Evolutionary conservation across 2,797 vertebrate genomes (phyloP).

Genomic region (Saxicola maurus): DNA sequence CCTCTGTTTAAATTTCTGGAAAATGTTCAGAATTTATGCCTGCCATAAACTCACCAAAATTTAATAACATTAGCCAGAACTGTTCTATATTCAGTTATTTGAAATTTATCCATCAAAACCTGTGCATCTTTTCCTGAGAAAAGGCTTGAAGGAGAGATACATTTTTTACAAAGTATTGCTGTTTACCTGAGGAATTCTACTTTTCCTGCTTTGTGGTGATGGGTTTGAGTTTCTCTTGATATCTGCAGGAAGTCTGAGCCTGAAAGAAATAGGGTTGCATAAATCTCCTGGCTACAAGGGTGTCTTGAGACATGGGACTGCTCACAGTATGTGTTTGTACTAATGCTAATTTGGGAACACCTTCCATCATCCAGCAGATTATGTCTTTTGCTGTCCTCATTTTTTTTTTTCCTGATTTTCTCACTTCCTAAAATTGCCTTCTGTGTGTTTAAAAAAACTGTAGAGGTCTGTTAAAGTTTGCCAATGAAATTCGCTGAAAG

Average conservation of each 20-base stretch:
- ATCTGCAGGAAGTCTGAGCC: neutral
- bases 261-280: fast-evolving
- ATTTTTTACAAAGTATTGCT: neutral
- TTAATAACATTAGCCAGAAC: neutral
- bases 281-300: neutral
- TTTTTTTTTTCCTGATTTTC: neutral
- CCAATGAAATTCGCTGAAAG: neutral
- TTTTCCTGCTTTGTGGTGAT: neutral
- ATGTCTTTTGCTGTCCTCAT: neutral
- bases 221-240: neutral
- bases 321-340: neutral
- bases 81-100: neutral
- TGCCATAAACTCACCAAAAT: neutral
- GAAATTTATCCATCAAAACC: neutral
- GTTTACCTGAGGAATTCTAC: neutral
- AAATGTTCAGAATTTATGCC: neutral
- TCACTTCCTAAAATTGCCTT: neutral
- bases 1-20: neutral
- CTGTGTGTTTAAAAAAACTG: neutral
- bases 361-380: neutral
- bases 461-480: neutral
- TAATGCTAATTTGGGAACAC: neutral
- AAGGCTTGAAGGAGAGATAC: neutral
- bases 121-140: neutral
- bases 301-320: neutral